A percentile compares a stretch with the other conserved stretches of the same genome.
phyloP scores from a whole-genome alignment of 2,797 vertebrate genomes.

The Brachyrhaphis roseni region DNA sequence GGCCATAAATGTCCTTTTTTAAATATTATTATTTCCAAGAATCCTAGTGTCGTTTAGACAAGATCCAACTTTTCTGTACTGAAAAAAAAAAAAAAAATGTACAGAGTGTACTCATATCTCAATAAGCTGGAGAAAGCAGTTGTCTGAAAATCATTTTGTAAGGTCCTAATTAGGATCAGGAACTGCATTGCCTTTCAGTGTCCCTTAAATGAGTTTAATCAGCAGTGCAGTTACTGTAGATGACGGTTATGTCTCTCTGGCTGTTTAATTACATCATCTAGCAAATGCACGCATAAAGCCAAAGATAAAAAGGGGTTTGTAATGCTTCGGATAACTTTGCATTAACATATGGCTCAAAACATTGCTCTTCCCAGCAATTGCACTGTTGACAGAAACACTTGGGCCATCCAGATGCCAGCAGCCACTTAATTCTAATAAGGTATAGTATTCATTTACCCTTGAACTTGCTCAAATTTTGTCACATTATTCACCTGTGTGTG shows the following conservation, averaged over 20 bases:
- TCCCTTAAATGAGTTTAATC: constrained; percentile 49
- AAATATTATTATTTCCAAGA: constrained; percentile 3
- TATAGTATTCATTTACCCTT: neutral
- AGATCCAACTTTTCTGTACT: neutral
- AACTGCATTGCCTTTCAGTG: constrained; percentile 38
- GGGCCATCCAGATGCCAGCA: neutral
- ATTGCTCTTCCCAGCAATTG: constrained; percentile 24
- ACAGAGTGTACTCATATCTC: constrained; percentile 6
- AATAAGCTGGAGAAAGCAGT: constrained; percentile 15
- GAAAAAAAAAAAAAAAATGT: constrained; percentile 6
- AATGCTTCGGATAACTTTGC: constrained; percentile 27
- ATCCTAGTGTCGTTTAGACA: neutral
- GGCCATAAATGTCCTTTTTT: neutral
- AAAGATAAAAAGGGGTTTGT: constrained; percentile 29
- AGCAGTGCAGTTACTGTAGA: constrained; percentile 38
- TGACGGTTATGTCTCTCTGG: constrained; percentile 25
- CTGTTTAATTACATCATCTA: constrained; percentile 57
- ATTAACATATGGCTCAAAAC: constrained; percentile 43
- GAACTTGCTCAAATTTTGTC: neutral
- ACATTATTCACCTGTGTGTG: neutral
- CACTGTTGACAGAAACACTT: constrained; percentile 5
- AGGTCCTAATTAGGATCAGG: constrained; percentile 48
- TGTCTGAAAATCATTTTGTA: constrained; percentile 49
- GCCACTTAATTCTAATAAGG: neutral
- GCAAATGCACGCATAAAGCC: constrained; percentile 42